These are phyloP conservation scores for Rhopalosiphum padi DNA, from an alignment of 1,140 invertebrate genomes.

Conservation along the genomic window DNA sequence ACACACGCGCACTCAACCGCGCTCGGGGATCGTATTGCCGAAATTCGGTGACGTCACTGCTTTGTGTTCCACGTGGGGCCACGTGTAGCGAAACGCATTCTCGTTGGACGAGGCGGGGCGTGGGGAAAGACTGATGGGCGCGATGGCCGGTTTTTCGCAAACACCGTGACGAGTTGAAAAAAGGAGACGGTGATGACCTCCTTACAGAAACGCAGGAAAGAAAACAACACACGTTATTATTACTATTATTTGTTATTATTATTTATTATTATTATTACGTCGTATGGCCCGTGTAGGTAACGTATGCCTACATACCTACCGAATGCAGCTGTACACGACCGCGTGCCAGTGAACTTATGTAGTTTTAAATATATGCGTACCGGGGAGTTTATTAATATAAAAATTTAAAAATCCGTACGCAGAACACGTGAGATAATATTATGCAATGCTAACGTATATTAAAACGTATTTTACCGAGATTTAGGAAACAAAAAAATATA, in stretches of 20 bases:
- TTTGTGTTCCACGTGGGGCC: conserved; percentile 57
- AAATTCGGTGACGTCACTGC: conserved; percentile 53
- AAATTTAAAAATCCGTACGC: neutral
- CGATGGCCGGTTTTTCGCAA: conserved; percentile 51
- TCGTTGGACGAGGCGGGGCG: neutral
- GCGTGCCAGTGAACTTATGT: conserved; percentile 33
- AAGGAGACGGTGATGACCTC: conserved; percentile 49
- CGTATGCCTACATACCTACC: neutral
- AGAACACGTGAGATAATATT: neutral
- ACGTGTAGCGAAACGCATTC: conserved; percentile 49
- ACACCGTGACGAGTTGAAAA: conserved; percentile 49
- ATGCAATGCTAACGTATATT: too few species aligned
- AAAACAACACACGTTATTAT: conserved; percentile 1
- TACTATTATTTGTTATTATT: neutral
- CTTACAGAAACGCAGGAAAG: neutral
- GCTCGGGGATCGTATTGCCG: conserved; percentile 41
- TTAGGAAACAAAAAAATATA: neutral
- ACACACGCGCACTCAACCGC: neutral
- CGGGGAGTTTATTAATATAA: neutral
- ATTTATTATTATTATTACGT: neutral
- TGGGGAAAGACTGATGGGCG: conserved; percentile 42
- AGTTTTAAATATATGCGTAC: neutral
- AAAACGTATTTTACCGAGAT: neutral
- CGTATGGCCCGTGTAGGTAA: neutral
- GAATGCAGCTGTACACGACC: neutral